Evolutionary conservation across 2,888 invertebrate species (phyloP).

Genomic region (Perizoma flavofasciatum): DNA sequence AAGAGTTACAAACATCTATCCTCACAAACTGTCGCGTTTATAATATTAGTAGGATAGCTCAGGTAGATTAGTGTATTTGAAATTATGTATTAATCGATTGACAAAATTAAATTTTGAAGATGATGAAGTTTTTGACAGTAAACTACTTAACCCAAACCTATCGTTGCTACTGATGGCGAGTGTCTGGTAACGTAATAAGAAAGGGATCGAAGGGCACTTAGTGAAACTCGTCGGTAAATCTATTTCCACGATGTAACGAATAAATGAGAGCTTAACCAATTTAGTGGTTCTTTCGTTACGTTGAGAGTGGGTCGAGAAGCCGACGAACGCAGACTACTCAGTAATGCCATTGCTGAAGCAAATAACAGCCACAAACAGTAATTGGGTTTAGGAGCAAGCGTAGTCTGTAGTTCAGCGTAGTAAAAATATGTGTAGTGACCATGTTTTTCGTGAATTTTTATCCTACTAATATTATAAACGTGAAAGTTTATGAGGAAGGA

Average conservation of each 20-base stretch:
- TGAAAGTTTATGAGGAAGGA: too few species aligned
- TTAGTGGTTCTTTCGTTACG: slow-evolving; percentile 61
- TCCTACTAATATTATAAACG: too few species aligned
- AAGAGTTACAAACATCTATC: too few species aligned
- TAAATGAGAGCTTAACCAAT: slow-evolving; percentile 65
- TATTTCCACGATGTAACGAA: slow-evolving; percentile 59
- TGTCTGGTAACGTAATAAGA: slow-evolving; percentile 55
- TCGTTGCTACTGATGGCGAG: slow-evolving; percentile 5
- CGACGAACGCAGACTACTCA: slow-evolving; percentile 7
- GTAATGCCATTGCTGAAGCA: slow-evolving; percentile 8
- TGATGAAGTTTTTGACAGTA: too few species aligned
- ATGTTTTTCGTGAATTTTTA: too few species aligned
- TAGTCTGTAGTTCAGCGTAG: slow-evolving; percentile 8
- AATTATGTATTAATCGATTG: too few species aligned
- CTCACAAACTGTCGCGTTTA: too few species aligned
- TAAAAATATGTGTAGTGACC: neutral
- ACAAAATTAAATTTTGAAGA: too few species aligned
- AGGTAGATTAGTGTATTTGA: too few species aligned
- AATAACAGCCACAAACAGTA: slow-evolving; percentile 14
- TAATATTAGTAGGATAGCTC: too few species aligned
- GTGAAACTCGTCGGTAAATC: slow-evolving; percentile 59
- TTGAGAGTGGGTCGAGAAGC: slow-evolving; percentile 41
- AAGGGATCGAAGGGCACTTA: slow-evolving; percentile 53
- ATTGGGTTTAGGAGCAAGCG: slow-evolving; percentile 9
- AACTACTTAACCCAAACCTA: too few species aligned